Evolutionary conservation across 2,888 invertebrate species (phyloP).

Genomic region (Ecliptopera silaceata): DNA sequence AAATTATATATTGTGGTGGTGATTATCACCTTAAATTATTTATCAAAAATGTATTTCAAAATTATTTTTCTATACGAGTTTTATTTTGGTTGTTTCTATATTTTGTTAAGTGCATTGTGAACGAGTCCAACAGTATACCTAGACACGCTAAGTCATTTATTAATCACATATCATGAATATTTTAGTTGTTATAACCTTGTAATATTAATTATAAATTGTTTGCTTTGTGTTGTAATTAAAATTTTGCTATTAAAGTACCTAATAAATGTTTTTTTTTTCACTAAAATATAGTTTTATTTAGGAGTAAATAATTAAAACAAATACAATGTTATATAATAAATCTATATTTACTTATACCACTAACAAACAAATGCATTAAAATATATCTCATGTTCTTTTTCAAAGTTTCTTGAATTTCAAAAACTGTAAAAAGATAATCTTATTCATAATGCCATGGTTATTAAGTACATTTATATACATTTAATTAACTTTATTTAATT

Average conservation of each 20-base stretch:
- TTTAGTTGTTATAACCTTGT: constrained; percentile 70
- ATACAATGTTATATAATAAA: no score
- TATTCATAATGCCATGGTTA: not conserved
- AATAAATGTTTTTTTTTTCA: constrained; percentile 75
- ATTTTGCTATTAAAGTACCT: constrained; percentile 68
- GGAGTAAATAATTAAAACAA: not conserved
- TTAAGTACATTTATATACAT: not conserved
- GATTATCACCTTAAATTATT: constrained; percentile 61
- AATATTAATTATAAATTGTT: constrained; percentile 71
- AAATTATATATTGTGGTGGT: constrained; percentile 55
- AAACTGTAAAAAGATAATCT: constrained; percentile 39
- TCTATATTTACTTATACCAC: not conserved
- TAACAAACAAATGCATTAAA: not conserved
- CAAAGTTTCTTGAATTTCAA: constrained; percentile 29
- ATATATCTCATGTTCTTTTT: no score
- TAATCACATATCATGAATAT: constrained; percentile 77
- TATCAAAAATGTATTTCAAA: constrained; percentile 64
- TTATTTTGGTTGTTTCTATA: constrained; percentile 69
- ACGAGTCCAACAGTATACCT: constrained; percentile 55
- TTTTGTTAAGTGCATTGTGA: constrained; percentile 51
- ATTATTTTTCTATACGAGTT: constrained; percentile 69
- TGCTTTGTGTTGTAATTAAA: constrained; percentile 77
- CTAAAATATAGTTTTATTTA: constrained; percentile 28
- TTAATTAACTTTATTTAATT: constrained; percentile 13
- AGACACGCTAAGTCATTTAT: constrained; percentile 71